Conservation (phyloP, 2,888 invertebrate genomes). For the Diplolepis rosae region DNA sequence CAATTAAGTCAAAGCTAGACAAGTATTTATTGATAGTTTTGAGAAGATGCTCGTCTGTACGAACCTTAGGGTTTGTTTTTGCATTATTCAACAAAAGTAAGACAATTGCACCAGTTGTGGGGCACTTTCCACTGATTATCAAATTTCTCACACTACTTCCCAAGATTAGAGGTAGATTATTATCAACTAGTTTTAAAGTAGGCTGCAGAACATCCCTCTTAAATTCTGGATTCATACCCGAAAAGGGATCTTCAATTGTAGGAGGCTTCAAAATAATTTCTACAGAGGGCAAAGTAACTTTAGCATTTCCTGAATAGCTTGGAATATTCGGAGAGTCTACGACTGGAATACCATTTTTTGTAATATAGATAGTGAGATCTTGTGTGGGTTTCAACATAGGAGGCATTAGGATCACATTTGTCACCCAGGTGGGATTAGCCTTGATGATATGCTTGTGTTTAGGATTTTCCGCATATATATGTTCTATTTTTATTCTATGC, state of each 20-base stretch:
- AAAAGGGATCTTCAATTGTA: neutral
- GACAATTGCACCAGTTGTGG: conserved; percentile 47
- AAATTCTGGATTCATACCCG: conserved; percentile 6
- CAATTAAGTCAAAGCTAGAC: conserved; percentile 39
- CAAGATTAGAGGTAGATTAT: conserved; percentile 39
- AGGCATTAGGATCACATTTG: neutral
- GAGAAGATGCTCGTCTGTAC: conserved; percentile 30
- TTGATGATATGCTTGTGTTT: too few species aligned
- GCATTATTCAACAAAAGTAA: conserved; percentile 40
- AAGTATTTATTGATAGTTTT: neutral
- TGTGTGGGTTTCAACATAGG: neutral
- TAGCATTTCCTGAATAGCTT: neutral
- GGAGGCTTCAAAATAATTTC: neutral
- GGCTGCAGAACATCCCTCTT: conserved; percentile 30
- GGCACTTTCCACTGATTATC: conserved; percentile 22
- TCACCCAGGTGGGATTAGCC: neutral
- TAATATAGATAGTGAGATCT: neutral
- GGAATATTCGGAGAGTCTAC: neutral
- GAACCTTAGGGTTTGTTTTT: conserved; percentile 8
- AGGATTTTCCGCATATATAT: too few species aligned
- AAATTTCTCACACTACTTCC: conserved; percentile 21
- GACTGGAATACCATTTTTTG: neutral
- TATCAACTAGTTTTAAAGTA: conserved; percentile 36
- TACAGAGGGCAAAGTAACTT: neutral
- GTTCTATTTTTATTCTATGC: too few species aligned